Percentiles rank a stretch among this genome's conserved stretches.
Conservation (phyloP, 2,113 vertebrate genomes). For the Odocoileus hemionus region DNA sequence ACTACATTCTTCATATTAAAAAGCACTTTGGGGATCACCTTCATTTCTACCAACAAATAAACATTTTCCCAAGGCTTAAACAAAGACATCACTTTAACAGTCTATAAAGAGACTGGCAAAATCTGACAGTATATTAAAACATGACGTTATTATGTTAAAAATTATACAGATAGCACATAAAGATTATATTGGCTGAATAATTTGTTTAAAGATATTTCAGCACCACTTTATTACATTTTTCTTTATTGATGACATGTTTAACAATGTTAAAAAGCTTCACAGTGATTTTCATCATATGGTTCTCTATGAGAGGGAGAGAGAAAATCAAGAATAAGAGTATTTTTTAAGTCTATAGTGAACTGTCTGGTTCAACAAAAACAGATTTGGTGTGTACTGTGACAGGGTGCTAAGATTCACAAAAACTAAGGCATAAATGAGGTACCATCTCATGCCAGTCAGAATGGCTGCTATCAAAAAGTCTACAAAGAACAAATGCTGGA, state of each 20-base stretch:
- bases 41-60: conserved; percentile 65
- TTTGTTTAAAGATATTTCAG: conserved; percentile 59
- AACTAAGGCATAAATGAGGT: not conserved
- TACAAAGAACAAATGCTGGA: not conserved
- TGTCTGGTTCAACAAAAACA: not conserved
- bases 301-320: not conserved
- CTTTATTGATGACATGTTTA: conserved; percentile 50
- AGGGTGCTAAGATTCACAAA: not conserved
- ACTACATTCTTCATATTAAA: conserved; percentile 58
- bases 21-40: conserved; percentile 45
- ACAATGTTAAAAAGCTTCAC: conserved; percentile 47
- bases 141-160: conserved; percentile 27
- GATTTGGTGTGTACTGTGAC: not conserved
- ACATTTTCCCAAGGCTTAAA: conserved; percentile 60
- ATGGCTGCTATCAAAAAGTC: not conserved
- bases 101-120: conserved; percentile 47
- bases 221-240: conserved; percentile 50
- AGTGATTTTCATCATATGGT: not conserved
- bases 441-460: not conserved
- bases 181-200: conserved; percentile 58
- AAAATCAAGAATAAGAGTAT: not conserved
- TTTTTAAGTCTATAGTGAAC: not conserved
- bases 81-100: conserved; percentile 42
- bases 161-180: conserved; percentile 53
- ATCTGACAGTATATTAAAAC: conserved; percentile 51